Conservation (phyloP, 2,113 vertebrate species). For the Nyctereutes procyonoides region DNA sequence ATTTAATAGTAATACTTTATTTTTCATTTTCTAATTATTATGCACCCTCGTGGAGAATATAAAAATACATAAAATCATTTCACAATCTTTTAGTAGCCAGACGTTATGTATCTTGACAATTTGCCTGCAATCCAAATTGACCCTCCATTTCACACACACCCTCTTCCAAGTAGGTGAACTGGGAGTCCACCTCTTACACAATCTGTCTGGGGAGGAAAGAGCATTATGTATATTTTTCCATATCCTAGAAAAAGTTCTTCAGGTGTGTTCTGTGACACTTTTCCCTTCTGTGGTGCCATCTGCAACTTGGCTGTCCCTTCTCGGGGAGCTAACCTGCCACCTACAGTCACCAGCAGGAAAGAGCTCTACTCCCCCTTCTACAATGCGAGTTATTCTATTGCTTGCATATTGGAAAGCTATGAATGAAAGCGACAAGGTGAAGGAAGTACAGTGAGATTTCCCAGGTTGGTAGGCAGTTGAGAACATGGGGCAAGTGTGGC, state of each 20-base stretch:
- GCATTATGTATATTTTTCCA: not conserved
- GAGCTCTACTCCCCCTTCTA: not conserved
- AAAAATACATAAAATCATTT: not conserved
- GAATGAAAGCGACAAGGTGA: not conserved
- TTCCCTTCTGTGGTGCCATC: not conserved
- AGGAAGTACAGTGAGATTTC: not conserved
- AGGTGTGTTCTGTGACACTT: not conserved
- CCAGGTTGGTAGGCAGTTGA: not conserved
- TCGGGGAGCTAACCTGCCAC: not conserved
- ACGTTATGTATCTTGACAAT: not conserved
- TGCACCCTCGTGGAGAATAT: not conserved
- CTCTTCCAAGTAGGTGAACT: not conserved
- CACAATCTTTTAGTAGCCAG: not conserved
- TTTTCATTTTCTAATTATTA: not conserved
- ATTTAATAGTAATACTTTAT: not conserved
- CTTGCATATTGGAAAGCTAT: not conserved
- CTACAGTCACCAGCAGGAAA: not conserved
- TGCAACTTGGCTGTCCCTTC: not conserved
- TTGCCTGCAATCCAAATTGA: not conserved
- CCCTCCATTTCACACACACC: not conserved
- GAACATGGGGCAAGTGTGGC: too few relatives aligned
- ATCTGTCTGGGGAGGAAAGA: not conserved
- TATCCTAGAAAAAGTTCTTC: not conserved
- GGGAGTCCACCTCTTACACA: not conserved
- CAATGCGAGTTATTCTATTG: not conserved